phyloP scores from a whole-genome alignment of 2,888 invertebrate species.

The Volucella inanis region DNA sequence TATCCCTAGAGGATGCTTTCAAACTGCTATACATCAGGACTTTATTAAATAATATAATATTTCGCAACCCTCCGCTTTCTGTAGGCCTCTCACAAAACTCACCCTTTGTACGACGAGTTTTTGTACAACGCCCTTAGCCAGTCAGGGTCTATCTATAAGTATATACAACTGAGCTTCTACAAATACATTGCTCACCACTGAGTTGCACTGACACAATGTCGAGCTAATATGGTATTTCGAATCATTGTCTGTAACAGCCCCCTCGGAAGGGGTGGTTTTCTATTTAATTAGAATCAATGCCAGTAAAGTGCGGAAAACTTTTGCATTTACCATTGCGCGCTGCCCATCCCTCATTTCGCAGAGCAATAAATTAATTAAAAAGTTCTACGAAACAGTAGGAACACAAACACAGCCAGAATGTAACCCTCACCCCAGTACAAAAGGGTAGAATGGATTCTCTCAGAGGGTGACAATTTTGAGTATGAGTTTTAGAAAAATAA shows the following conservation, averaged over 20 bases:
- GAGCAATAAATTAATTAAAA: conserved; percentile 73
- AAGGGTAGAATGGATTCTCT: background rate
- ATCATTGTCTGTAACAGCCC: conserved; percentile 26
- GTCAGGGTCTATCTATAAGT: too few species aligned
- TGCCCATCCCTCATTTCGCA: conserved; percentile 48
- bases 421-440: conserved; percentile 6
- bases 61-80: background rate
- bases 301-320: conserved; percentile 66
- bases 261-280: conserved; percentile 38
- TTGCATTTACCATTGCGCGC: conserved; percentile 19
- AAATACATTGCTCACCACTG: too few species aligned
- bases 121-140: too few species aligned
- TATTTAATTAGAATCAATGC: conserved; percentile 73
- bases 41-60: conserved; percentile 23
- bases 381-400: conserved; percentile 47
- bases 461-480: background rate
- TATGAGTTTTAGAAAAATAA: conserved; percentile 34
- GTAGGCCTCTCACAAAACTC: too few species aligned
- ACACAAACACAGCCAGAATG: background rate
- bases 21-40: conserved; percentile 30
- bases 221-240: conserved; percentile 48
- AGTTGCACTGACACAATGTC: conserved; percentile 16
- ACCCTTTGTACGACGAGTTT: too few species aligned
- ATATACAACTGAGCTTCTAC: too few species aligned
- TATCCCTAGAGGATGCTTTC: conserved; percentile 30